Conservation (phyloP, 2,113 vertebrate genomes). For the Gavialis gangeticus region DNA sequence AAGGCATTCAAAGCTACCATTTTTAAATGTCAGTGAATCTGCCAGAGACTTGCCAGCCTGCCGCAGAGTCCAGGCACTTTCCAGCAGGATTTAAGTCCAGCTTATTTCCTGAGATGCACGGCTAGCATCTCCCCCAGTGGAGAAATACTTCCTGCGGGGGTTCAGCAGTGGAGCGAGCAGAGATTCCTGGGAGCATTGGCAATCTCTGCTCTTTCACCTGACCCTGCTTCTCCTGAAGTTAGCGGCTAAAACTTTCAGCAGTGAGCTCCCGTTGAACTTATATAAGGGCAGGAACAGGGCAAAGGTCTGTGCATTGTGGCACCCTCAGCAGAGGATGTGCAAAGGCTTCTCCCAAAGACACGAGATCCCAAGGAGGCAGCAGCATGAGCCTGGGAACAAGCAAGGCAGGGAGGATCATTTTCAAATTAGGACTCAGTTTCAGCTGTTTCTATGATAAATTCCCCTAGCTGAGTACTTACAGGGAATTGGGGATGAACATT, state of each 20-base stretch:
- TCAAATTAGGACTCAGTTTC: background rate
- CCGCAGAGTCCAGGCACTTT: rapidly evolving
- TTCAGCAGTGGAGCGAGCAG: background rate
- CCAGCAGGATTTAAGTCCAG: background rate
- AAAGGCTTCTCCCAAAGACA: background rate
- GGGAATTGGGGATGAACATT: background rate
- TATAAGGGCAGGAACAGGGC: background rate
- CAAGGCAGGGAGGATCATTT: background rate
- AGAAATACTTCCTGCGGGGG: background rate
- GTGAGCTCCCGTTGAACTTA: no score
- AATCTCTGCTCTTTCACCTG: background rate
- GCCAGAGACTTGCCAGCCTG: background rate
- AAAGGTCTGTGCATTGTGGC: background rate
- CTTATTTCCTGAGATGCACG: background rate
- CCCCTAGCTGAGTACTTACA: background rate
- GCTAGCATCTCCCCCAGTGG: background rate
- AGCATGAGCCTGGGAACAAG: background rate
- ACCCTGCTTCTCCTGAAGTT: background rate
- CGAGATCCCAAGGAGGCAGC: background rate
- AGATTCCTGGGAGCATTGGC: background rate
- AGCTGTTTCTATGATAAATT: slow-evolving; percentile 12
- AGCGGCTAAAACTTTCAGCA: background rate
- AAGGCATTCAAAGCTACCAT: background rate
- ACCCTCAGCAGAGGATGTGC: background rate
- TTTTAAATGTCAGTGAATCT: background rate